Evolutionary conservation across 2,888 invertebrate species (phyloP), one percentile per base, ranked within the genome.

Genomic region (Callyntrura sp.): DNA sequence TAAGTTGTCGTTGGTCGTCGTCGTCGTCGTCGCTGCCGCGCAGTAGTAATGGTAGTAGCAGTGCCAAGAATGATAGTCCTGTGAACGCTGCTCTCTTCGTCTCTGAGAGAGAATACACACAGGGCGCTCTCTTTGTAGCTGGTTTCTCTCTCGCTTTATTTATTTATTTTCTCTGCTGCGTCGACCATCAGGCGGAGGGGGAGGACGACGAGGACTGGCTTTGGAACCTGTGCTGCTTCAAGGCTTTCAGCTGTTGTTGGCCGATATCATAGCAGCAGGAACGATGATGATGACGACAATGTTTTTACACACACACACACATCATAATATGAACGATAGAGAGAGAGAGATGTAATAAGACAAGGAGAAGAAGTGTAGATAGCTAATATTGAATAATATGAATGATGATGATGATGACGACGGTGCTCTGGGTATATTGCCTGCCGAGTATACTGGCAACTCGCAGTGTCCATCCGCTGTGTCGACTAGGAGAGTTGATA

Each of bases 191-290:
- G n/a, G n/a, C n/a, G n/a, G n/a, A n/a, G n/a, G n/a, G n/a, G n/a
- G n/a, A n/a, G n/a, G n/a, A 25, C 12, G 25, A 43, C n/a, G 70
- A 43, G 23, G 57, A 78, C 51, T 62, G 55, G 35, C 78, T 78
- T 60, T 79, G 79, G 86, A 86, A 86, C 81, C 70, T 81, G 87
- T 81, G 87, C 81, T 87, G 87, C 87, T 87, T 81, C 81, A 87
- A 87, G 87, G 87, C 87, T 81, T 87, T 81, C 87, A 81, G 81
- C 87, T 87, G 87, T 68, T 82, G 87, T 81, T 87, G 87, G 87
- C 81, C 87, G 73, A 82, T 87, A 81, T 87, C 79, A 62, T 62
- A 43, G 55, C 70, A 28, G 57, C 57, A 35, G 35, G 17, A 17
- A 17, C 35, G 51, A 35, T 55, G 28, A 45, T 48, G 76, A 68